Base-by-base conservation (phyloP, 2,888 invertebrate species). In the Palloptera scutellata region DNA sequence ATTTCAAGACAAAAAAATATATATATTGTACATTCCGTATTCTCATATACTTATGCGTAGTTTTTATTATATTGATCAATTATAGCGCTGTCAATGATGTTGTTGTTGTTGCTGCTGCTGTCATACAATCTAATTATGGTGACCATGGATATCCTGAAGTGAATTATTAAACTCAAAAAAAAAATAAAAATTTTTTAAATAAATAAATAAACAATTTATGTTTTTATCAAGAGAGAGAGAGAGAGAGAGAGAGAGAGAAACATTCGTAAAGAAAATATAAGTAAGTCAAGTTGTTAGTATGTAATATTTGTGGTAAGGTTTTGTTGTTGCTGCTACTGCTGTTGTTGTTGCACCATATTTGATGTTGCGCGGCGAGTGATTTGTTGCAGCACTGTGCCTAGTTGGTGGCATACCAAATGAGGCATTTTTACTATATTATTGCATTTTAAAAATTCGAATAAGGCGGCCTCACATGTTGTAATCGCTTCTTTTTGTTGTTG, bases 341-440 rank as follows among this genome's bases (percentile, higher is more conserved):
- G 2, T 30, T 30, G 12, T 48, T 48, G 48, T 48, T n/a, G 15
- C n/a, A 30, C 64, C 63, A 61, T 66, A 66, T 66, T 57, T 55
- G 66, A 51, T 67, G 52, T 57, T 42, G 45, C 30, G 30, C 30
- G 54, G 30, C 30, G 54, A 48, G 69, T 73, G 73, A 69, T 74
- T 72, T 69, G 73, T 70, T 68, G 30, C 30, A 72, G 73, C 69
- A 69, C 67, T 67, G 72, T 74, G 72, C 78, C 54, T 76, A 67
- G 58, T 74, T 79, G 80, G 80, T 75, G 78, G 80, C 78, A 79
- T 72, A 76, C 80, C 80, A 78, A 80, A 79, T 80, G 80, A 71
- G 79, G 78, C 17, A 77, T 69, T 65, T 70, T 13, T 42, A 9
- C 15, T 48, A 15, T 48, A 15, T n/a, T 43, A 43, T 48, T 48